These are phyloP conservation scores for Notodonta dromedarius DNA, from an alignment of 2,888 invertebrate species.

Conservation along the genomic window DNA sequence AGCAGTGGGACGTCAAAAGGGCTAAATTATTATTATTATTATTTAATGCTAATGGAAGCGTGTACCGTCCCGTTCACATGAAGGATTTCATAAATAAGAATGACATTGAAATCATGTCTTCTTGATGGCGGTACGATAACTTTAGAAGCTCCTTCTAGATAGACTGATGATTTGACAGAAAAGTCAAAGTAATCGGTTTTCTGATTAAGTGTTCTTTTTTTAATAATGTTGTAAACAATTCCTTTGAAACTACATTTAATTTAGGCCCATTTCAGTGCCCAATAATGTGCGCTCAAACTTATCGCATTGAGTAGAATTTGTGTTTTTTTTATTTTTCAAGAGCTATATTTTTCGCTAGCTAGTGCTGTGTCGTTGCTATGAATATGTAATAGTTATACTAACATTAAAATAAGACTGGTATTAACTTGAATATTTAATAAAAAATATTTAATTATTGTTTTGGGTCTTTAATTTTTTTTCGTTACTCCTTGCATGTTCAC, in stretches of 20 bases:
- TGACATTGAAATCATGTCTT: too few relatives aligned
- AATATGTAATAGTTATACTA: constrained; percentile 49
- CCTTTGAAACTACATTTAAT: background rate
- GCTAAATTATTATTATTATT: too few relatives aligned
- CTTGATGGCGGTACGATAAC: too few relatives aligned
- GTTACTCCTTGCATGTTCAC: constrained; percentile 48
- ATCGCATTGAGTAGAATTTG: background rate
- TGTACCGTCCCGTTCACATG: too few relatives aligned
- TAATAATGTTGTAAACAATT: too few relatives aligned
- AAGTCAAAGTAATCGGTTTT: too few relatives aligned
- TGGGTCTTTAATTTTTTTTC: constrained; percentile 68
- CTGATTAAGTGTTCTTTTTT: too few relatives aligned
- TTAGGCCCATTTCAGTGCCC: background rate
- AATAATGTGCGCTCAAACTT: constrained; percentile 2
- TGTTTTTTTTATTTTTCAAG: background rate
- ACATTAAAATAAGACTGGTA: constrained; percentile 67
- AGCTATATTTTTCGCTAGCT: constrained; percentile 20
- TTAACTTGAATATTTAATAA: constrained; percentile 60
- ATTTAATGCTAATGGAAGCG: too few relatives aligned
- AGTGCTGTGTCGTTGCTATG: constrained; percentile 23
- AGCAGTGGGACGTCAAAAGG: too few relatives aligned
- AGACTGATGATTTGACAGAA: too few relatives aligned
- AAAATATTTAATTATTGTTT: constrained; percentile 66
- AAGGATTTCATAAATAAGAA: too few relatives aligned
- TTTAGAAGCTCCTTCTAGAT: too few relatives aligned